These are phyloP conservation scores for Florisuga fusca DNA, from an alignment of 2,797 vertebrate species.

Conservation along the genomic window DNA sequence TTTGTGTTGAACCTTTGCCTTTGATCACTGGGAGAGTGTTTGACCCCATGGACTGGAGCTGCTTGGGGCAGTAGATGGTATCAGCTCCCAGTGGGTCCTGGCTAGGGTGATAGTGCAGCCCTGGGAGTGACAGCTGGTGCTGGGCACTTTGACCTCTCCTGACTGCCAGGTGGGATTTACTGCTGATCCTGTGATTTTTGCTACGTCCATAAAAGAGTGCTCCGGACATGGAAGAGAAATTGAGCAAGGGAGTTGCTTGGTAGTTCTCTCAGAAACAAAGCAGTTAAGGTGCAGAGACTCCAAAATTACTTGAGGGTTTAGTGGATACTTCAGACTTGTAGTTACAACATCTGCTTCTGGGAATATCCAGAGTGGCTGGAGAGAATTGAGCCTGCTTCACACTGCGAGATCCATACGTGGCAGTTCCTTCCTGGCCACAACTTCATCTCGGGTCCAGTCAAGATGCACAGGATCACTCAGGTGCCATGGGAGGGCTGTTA, in stretches of 20 bases:
- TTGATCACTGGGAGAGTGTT: neutral
- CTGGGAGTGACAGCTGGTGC: neutral
- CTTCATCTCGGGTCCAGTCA: neutral
- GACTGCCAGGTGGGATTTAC: neutral
- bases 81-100: neutral
- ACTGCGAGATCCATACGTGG: rapidly evolving
- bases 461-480: neutral
- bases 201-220: neutral
- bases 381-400: rapidly evolving
- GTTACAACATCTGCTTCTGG: neutral
- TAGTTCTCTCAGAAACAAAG: neutral
- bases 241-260: neutral
- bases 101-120: neutral
- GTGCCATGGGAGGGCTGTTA: neutral
- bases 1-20: neutral
- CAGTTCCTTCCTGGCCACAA: neutral
- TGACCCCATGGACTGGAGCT: neutral
- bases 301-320: neutral
- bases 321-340: neutral
- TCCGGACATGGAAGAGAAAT: neutral
- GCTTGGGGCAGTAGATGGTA: neutral
- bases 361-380: neutral
- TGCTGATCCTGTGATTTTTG: neutral
- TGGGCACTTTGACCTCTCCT: neutral
- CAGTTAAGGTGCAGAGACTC: neutral